Evolutionary conservation across 2,797 vertebrate genomes (phyloP).

Genomic region (Danio tinwini): DNA sequence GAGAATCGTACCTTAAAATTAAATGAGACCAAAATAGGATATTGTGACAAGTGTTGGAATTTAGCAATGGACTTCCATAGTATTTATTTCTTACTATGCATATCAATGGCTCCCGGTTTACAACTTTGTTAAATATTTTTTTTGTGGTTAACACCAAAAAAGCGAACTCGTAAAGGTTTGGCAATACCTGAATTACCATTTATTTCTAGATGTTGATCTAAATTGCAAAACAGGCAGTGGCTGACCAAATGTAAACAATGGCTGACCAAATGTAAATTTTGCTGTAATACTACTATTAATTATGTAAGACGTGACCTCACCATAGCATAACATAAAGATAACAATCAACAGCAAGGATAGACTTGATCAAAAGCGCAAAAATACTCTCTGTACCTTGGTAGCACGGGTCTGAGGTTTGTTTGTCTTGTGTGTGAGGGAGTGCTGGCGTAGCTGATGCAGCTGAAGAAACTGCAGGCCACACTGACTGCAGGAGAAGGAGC

Average conservation of each 20-base stretch:
- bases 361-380: neutral
- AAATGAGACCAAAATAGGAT: too few relatives aligned
- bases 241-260: neutral
- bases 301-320: neutral
- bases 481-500: constrained; percentile 95
- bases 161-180: too few relatives aligned
- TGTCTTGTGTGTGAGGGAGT: constrained; percentile 97
- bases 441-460: constrained; percentile 96
- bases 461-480: constrained; percentile 98
- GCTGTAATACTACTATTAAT: neutral
- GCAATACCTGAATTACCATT: too few relatives aligned
- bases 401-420: constrained; percentile 45
- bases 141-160: too few relatives aligned
- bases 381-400: constrained; percentile 48
- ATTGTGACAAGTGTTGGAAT: too few relatives aligned
- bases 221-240: neutral
- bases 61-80: too few relatives aligned
- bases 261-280: neutral
- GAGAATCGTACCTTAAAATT: too few relatives aligned
- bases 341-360: neutral
- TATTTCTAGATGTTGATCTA: neutral
- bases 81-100: too few relatives aligned
- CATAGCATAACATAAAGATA: neutral
- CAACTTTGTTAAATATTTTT: too few relatives aligned
- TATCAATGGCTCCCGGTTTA: too few relatives aligned